Evolutionary conservation across 2,888 invertebrate genomes (phyloP).

Genomic region (Heliconius ismenius): DNA sequence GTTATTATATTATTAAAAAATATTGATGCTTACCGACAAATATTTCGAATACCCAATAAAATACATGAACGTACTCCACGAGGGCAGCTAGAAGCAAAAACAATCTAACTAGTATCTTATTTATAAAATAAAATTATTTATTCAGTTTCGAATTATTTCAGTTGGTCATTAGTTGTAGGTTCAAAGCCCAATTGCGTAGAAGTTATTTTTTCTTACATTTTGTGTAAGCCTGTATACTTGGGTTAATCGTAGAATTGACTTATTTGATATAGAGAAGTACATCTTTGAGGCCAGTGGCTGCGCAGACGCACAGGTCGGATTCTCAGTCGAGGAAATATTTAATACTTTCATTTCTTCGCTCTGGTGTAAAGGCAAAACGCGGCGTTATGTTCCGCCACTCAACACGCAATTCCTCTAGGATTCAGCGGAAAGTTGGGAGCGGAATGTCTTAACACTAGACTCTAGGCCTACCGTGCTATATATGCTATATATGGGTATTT

Average conservation of each 20-base stretch:
- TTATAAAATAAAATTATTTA: neutral
- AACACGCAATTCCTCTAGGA: no score
- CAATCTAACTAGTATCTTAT: neutral
- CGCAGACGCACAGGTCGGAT: no score
- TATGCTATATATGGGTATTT: neutral
- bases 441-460: no score
- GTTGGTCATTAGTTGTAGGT: neutral
- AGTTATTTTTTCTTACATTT: no score
- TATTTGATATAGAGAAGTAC: neutral
- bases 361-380: no score
- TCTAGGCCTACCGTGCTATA: no score
- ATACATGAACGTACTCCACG: conserved; percentile 62
- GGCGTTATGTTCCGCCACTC: no score
- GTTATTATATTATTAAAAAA: neutral
- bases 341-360: no score
- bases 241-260: neutral
- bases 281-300: no score
- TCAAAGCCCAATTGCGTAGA: neutral
- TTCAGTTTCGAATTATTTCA: neutral
- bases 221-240: no score
- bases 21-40: conserved; percentile 63
- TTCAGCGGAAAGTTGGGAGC: no score
- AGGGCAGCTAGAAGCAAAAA: conserved; percentile 58
- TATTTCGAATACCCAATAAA: conserved; percentile 71
- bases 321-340: no score